These are phyloP conservation scores for Melospiza melodia DNA, from an alignment of 2,113 vertebrate genomes.

Conservation along the genomic window DNA sequence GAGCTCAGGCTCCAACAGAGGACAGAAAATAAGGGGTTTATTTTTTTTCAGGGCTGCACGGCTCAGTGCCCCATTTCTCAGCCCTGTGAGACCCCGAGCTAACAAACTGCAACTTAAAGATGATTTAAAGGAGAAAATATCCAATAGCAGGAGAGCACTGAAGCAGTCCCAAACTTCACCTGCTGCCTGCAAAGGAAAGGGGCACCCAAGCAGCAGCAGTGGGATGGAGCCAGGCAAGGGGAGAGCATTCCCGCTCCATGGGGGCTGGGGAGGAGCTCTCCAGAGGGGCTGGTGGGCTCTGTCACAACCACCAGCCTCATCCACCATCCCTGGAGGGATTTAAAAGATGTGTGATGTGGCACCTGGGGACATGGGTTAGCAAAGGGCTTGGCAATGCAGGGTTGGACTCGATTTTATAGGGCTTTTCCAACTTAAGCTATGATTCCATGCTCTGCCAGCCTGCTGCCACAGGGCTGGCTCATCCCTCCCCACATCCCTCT, in stretches of 20 bases:
- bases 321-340: neutral
- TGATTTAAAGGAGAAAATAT: neutral
- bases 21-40: neutral
- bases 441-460: neutral
- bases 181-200: neutral
- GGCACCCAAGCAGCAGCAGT: neutral
- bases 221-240: neutral
- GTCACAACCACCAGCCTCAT: neutral
- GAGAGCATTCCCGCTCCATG: fast-evolving
- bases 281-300: fast-evolving
- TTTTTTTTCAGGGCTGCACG: neutral
- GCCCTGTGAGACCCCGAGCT: neutral
- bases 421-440: neutral
- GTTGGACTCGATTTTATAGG: neutral
- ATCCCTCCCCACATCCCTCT: neutral
- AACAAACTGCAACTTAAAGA: neutral
- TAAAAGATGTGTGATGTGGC: neutral
- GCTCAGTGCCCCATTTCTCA: neutral
- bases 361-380: neutral
- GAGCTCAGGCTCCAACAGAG: neutral
- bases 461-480: fast-evolving
- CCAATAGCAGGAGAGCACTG: neutral
- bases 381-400: neutral
- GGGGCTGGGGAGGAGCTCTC: neutral
- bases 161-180: neutral